Evolutionary conservation across 2,113 vertebrate species (phyloP).

Genomic region (Mesocricetus auratus): DNA sequence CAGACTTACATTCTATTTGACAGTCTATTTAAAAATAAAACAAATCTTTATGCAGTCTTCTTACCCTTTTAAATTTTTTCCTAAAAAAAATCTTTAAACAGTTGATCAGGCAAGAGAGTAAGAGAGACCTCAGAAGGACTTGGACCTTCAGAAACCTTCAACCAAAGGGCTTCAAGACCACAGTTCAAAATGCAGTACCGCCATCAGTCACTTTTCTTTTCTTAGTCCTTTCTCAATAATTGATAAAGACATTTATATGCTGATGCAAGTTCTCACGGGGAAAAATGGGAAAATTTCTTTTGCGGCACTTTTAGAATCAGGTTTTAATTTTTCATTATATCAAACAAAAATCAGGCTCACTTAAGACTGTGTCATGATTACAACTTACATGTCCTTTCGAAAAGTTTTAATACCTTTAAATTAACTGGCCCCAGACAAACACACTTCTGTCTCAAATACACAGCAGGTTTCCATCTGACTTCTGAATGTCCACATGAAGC

Average conservation of each 20-base stretch:
- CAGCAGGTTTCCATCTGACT: conserved; percentile 60
- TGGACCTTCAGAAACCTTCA: conserved; percentile 80
- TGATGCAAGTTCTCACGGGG: conserved; percentile 87
- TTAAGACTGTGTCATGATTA: conserved; percentile 86
- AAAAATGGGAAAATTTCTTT: conserved; percentile 86
- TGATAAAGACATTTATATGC: conserved; percentile 89
- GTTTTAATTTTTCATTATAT: conserved; percentile 87
- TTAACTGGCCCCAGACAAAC: conserved; percentile 83
- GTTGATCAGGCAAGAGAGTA: conserved; percentile 68
- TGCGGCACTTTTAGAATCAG: conserved; percentile 82
- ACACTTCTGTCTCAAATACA: conserved; percentile 69
- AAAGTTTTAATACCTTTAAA: conserved; percentile 85
- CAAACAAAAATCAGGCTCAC: conserved; percentile 84
- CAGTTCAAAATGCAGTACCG: conserved; percentile 84
- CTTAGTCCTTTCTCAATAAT: conserved; percentile 87
- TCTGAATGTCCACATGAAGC: conserved; percentile 46
- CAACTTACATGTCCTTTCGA: conserved; percentile 82
- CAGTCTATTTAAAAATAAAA: conserved; percentile 60
- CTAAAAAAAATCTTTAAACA: conserved; percentile 77
- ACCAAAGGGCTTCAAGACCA: conserved; percentile 82
- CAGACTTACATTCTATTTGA: conserved; percentile 63
- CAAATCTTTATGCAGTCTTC: conserved; percentile 70
- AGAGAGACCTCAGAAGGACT: conserved; percentile 84
- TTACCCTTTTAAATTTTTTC: conserved; percentile 58
- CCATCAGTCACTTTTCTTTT: conserved; percentile 85